These are phyloP conservation scores for Platycheirus rosarum DNA, from an alignment of 2,888 invertebrate genomes.

Conservation along the genomic window DNA sequence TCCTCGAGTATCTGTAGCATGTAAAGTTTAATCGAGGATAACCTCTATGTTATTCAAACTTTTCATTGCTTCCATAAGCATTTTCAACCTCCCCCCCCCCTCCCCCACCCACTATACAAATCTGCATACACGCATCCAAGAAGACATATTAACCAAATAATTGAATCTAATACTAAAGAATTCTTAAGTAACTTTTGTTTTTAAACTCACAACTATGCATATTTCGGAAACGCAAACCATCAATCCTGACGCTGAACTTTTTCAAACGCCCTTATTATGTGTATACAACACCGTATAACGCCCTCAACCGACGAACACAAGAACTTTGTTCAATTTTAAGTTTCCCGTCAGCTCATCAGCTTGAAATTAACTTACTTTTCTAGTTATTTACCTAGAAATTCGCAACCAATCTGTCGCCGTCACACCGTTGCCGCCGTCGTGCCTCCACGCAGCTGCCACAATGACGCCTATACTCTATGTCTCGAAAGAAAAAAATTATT, in stretches of 20 bases:
- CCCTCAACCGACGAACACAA: background rate
- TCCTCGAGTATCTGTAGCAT: constrained; percentile 15
- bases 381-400: constrained; percentile 47
- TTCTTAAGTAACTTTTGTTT: constrained; percentile 49
- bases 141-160: constrained; percentile 30
- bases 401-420: constrained; percentile 8
- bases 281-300: constrained; percentile 1
- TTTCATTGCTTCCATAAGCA: constrained; percentile 31
- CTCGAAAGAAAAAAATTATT: constrained; percentile 3
- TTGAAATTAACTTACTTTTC: constrained; percentile 65
- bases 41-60: constrained; percentile 36
- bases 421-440: background rate
- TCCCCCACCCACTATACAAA: no score
- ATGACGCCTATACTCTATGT: no score
- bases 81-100: constrained; percentile 11
- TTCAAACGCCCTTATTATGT: constrained; percentile 1
- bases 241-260: constrained; percentile 34
- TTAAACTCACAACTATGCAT: constrained; percentile 34
- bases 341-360: constrained; percentile 64
- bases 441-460: no score
- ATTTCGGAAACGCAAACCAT: constrained; percentile 19
- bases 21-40: constrained; percentile 47
- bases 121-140: background rate
- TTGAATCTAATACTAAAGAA: constrained; percentile 41
- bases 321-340: constrained; percentile 40